Conservation (phyloP, 2,113 vertebrate species). For the Halcyon senegalensis region DNA sequence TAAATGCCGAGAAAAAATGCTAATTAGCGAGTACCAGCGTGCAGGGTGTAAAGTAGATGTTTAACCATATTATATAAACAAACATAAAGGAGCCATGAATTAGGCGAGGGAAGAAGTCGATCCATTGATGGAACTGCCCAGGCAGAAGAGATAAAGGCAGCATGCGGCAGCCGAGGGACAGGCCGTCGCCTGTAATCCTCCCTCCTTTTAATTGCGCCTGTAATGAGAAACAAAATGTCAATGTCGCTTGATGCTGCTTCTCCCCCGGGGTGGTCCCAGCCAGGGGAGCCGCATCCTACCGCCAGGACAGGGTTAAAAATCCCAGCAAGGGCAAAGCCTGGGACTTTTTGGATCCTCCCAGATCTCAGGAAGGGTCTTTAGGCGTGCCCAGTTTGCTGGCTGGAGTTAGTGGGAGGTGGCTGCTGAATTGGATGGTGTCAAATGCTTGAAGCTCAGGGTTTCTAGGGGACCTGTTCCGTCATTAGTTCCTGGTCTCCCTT, state of each 20-base stretch:
- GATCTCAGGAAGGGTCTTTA: not conserved
- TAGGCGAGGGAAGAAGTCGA: not conserved
- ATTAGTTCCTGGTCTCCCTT: not conserved
- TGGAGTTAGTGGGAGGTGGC: not conserved
- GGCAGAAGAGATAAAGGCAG: conserved; percentile 37
- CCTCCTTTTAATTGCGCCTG: not conserved
- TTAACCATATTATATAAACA: conserved; percentile 57
- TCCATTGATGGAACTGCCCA: conserved; percentile 36
- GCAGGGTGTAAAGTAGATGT: conserved; percentile 14
- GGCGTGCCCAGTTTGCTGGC: not conserved
- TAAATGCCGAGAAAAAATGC: not conserved
- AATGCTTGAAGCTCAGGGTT: not conserved
- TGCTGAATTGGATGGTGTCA: not conserved
- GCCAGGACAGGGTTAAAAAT: not conserved
- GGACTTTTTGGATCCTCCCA: not conserved
- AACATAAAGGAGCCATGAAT: conserved; percentile 31
- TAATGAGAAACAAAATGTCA: conserved; percentile 21
- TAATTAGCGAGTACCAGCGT: not conserved
- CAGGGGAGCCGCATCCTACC: not conserved
- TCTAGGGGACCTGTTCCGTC: rapidly evolving
- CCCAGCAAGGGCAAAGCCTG: not conserved
- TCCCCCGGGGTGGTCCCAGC: not conserved
- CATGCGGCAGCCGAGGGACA: rapidly evolving
- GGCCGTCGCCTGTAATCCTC: not conserved
- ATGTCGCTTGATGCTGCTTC: not conserved